Evolutionary conservation across 2,113 vertebrate genomes (phyloP), one percentile per base, ranked within the genome.

Genomic region (Toxostoma redivivum): DNA sequence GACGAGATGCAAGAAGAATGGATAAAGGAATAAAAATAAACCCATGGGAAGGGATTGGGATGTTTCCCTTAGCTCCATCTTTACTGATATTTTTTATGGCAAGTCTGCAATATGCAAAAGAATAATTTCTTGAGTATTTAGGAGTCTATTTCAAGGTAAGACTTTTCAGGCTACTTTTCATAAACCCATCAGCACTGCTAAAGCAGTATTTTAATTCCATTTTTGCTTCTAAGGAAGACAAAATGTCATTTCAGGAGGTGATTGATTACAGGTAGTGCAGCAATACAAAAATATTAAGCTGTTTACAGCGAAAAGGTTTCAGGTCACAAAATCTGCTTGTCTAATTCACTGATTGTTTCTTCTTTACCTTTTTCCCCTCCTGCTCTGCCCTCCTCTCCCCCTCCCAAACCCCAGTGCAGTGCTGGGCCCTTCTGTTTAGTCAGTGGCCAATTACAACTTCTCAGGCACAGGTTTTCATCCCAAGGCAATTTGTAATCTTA

Each of bases 401-500:
- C 24, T 90, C 50, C 58, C 42, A 35, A 31, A 51, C 5, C 27
- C 54, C 56, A 10, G 12, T 1, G 37, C 3, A 4, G 37, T 57
- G 30, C 50, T 58, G 42, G 33, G 50, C 25, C 31, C 33, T 88
- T 82, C 53, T 82, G 57, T 95, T 89, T 83, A 88, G 64, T 71
- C 72, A 83, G 77, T 7, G 47, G 71, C 81, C 88, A 91, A 86
- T 85, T 93, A 89, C 81, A 91, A 66, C 50, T 90, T 67, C 86
- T 87, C 93, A 78, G 92, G 73, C 0, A 4, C 72, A 88, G 76
- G 73, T 78, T 95, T 76, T 31, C 40, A 61, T 86, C 70, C 72
- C 91, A 85, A 92, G 79, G 86, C 57, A 85, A 56, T 92, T 44
- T 62, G 50, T 74, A 80, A 92, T 89, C 72, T 95, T 65, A 40